Percentiles rank a stretch among this genome's conserved stretches.
These are phyloP conservation scores for Dasyprocta punctata DNA, from an alignment of 2,113 vertebrate genomes.

Conservation along the genomic window DNA sequence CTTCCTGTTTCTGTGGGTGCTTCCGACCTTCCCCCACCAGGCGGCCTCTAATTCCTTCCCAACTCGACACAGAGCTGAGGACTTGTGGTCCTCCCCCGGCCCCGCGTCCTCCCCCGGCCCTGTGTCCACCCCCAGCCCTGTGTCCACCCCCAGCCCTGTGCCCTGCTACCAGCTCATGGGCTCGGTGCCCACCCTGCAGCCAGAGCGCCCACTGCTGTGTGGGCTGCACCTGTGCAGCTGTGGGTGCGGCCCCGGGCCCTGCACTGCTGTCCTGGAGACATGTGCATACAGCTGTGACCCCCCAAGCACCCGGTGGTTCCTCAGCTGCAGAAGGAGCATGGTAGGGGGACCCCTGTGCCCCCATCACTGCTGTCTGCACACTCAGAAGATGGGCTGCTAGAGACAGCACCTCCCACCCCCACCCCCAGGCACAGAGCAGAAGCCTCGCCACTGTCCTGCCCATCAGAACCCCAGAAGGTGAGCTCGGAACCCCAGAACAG, in stretches of 20 bases:
- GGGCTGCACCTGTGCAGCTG: too few relatives aligned
- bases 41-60: not conserved
- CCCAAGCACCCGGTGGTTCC: not conserved
- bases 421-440: too few relatives aligned
- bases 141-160: not conserved
- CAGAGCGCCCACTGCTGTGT: fast-evolving
- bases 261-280: not conserved
- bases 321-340: not conserved
- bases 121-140: not conserved
- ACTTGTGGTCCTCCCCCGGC: not conserved
- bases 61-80: not conserved
- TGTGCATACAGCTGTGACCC: not conserved
- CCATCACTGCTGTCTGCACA: not conserved
- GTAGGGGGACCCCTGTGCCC: fast-evolving
- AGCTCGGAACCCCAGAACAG: not conserved
- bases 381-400: not conserved
- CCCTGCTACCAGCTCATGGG: not conserved
- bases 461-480: not conserved
- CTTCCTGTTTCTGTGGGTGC: fast-evolving
- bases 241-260: not conserved
- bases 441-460: fast-evolving
- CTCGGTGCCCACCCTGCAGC: not conserved
- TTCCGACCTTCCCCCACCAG: not conserved
- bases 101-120: too few relatives aligned
- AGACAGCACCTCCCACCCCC: fast-evolving